phyloP scores from a whole-genome alignment of 2,113 vertebrate genomes.

The Charina bottae region DNA sequence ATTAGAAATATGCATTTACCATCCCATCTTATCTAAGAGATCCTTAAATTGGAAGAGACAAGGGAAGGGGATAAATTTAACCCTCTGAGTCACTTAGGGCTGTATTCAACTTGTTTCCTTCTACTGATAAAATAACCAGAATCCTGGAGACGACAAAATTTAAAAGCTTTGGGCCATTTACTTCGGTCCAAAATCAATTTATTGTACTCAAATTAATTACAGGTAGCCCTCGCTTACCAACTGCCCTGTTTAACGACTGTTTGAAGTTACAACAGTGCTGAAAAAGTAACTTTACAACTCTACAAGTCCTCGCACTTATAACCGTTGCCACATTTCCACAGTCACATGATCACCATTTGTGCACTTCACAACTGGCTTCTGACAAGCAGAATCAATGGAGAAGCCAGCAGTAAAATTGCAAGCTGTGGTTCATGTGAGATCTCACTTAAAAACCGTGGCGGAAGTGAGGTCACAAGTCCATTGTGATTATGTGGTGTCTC shows the following conservation, averaged over 20 bases:
- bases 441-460: not conserved
- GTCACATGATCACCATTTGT: not conserved
- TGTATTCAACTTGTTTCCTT: not conserved
- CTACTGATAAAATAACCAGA: not conserved
- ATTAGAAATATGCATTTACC: not conserved
- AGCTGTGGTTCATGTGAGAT: not conserved
- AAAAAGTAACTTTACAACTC: not conserved
- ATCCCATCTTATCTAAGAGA: not conserved
- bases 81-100: not conserved
- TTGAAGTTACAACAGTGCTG: not conserved
- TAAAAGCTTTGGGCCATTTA: not conserved
- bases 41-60: not conserved
- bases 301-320: not conserved
- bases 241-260: not conserved
- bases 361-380: not conserved
- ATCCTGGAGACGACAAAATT: not conserved
- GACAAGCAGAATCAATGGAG: not conserved
- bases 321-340: not conserved
- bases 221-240: not conserved
- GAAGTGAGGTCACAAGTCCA: not conserved
- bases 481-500: not conserved
- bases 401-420: not conserved
- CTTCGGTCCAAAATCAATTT: not conserved
- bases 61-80: not conserved
- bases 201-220: not conserved